Evolutionary conservation across 2,113 vertebrate genomes (phyloP).

Genomic region (Rhinoderma darwinii): DNA sequence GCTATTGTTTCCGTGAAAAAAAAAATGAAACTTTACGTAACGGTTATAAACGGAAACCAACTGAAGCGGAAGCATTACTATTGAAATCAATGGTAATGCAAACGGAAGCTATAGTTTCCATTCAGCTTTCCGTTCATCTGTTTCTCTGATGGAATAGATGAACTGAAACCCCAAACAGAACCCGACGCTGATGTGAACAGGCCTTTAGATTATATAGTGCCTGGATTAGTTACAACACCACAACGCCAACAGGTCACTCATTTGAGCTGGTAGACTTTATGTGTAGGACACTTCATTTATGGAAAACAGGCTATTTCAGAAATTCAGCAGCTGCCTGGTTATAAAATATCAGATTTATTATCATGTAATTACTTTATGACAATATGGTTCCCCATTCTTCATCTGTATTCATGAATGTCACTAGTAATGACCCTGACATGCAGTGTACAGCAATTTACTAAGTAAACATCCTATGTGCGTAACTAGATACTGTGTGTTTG

Average conservation of each 20-base stretch:
- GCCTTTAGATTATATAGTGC: too few relatives aligned
- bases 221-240: conserved; percentile 39
- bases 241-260: neutral
- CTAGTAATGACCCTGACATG: conserved; percentile 9
- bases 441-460: conserved; percentile 35
- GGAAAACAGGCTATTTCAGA: conserved; percentile 54
- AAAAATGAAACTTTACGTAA: too few relatives aligned
- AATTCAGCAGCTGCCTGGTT: conserved; percentile 63
- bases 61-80: too few relatives aligned
- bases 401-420: conserved; percentile 24
- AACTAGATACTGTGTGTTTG: conserved; percentile 4
- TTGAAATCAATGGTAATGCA: too few relatives aligned
- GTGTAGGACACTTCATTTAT: conserved; percentile 64
- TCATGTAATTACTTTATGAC: conserved; percentile 59
- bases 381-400: conserved; percentile 62
- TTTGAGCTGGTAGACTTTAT: conserved; percentile 57
- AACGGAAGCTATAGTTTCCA: too few relatives aligned
- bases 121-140: too few relatives aligned
- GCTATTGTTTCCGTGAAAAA: too few relatives aligned
- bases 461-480: conserved; percentile 54
- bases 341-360: conserved; percentile 65
- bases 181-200: too few relatives aligned
- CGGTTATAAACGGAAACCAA: too few relatives aligned
- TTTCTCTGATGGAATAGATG: too few relatives aligned
- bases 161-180: too few relatives aligned